Evolutionary conservation across 2,888 invertebrate genomes (phyloP).

Genomic region (Saturnia japonica): DNA sequence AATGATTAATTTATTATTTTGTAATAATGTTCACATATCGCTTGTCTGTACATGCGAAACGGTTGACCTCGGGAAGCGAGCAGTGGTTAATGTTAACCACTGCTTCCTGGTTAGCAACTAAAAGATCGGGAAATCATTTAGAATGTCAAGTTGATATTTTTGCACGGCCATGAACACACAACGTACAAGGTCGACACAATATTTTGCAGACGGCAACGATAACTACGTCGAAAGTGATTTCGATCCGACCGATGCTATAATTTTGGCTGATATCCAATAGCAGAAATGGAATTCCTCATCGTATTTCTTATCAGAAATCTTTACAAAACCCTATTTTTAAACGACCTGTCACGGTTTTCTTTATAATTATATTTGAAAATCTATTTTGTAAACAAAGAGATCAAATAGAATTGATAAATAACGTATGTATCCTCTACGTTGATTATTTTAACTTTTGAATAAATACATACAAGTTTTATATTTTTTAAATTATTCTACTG

Average conservation of each 20-base stretch:
- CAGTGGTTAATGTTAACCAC: slow-evolving; percentile 68
- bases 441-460: background rate
- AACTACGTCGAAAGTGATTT: slow-evolving; percentile 75
- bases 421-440: background rate
- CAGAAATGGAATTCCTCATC: slow-evolving; percentile 39
- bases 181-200: slow-evolving; percentile 64
- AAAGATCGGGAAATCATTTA: slow-evolving; percentile 77
- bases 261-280: slow-evolving; percentile 65
- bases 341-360: background rate
- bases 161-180: slow-evolving; percentile 70
- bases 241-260: slow-evolving; percentile 56
- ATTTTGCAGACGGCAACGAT: slow-evolving; percentile 67
- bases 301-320: background rate
- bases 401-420: background rate
- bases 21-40: slow-evolving; percentile 4
- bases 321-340: background rate
- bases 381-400: background rate
- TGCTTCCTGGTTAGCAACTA: slow-evolving; percentile 76
- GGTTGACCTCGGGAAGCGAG: slow-evolving; percentile 58
- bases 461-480: background rate
- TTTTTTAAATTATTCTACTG: background rate
- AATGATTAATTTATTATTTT: background rate
- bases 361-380: background rate
- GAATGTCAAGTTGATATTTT: slow-evolving; percentile 80
- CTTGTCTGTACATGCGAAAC: slow-evolving; percentile 34